Evolutionary conservation across 2,113 vertebrate genomes (phyloP), one percentile per base, ranked within the genome.

Genomic region (Tragelaphus strepsiceros): DNA sequence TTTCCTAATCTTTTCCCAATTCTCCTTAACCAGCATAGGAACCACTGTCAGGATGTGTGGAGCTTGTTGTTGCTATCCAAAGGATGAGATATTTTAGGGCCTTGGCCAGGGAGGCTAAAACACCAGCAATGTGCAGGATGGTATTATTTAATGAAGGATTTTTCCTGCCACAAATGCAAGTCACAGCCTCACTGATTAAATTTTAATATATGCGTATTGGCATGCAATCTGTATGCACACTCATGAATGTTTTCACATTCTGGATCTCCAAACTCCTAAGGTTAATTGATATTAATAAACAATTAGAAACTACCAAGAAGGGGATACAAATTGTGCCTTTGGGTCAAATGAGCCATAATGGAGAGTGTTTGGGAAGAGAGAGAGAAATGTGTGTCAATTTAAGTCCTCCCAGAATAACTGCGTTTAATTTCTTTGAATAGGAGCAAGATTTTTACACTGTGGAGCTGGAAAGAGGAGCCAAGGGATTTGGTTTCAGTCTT

Each of bases 401-500:
- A 49, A 26, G 2, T 89, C 83, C 62, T 88, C 67, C 39, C 9
- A 16, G 39, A 95, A 35, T 97, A 91, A 96, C 4, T 43, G 6
- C 32, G 6, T 78, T 97, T 96, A 3, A 17, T 97, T 96, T 96
- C 81, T 95, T 98, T 84, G 97, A 98, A 95, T 98, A 99, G 99
- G 99, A 99, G 85, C 98, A 99, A 88, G 99, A 99, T 94, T 99
- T 99, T 98, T 99, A 99, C 98, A 99, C 99, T 5, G 99, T 99
- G 98, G 99, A 99, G 97, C 98, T 99, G 98, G 99, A 99, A 98
- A 99, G 99, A 98, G 99, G 99, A 99, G 99, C 98, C 98, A 99
- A 99, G 99, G 99, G 99, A n/a, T 99, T 99, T 96, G 99, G 99
- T 97, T 99, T 99, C 98, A 99, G 99, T 98, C 99, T 99, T 98